These are phyloP conservation scores for Yasuhikotakia modesta DNA, from an alignment of 2,797 vertebrate genomes.

Conservation along the genomic window DNA sequence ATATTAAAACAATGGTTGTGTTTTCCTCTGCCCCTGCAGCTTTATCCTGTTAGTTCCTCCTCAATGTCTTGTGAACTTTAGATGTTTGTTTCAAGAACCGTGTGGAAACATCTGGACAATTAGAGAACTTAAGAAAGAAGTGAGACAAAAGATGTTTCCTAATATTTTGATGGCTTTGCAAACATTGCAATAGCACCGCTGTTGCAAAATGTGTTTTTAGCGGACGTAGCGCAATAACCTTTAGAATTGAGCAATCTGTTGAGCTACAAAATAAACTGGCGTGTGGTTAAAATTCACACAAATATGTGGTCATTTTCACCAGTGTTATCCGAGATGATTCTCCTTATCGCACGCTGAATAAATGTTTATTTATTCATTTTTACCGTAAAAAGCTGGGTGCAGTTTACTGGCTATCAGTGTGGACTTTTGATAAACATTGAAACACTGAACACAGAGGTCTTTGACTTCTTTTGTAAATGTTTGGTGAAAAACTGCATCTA, in stretches of 20 bases:
- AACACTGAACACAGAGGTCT: neutral
- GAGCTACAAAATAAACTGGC: neutral
- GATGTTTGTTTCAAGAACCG: neutral
- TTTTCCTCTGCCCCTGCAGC: neutral
- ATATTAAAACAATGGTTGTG: neutral
- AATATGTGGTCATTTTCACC: no score
- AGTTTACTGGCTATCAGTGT: conserved; percentile 13
- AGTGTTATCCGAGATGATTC: neutral
- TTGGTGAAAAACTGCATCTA: no score
- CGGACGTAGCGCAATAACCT: neutral
- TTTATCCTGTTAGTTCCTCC: neutral
- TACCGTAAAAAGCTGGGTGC: neutral
- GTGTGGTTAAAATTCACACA: neutral
- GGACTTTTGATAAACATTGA: conserved; percentile 10
- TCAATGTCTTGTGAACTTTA: neutral
- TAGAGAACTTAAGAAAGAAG: neutral
- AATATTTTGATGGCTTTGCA: neutral
- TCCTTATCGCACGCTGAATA: neutral
- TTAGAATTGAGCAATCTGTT: neutral
- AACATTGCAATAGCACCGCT: neutral
- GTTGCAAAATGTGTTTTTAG: conserved; percentile 12
- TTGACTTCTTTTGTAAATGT: neutral
- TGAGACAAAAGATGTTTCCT: neutral
- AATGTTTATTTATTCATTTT: neutral
- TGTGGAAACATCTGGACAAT: neutral